Evolutionary conservation across 1,140 invertebrate species (phyloP), one percentile per base, ranked within the genome.

Genomic region (Drosophila funebris): DNA sequence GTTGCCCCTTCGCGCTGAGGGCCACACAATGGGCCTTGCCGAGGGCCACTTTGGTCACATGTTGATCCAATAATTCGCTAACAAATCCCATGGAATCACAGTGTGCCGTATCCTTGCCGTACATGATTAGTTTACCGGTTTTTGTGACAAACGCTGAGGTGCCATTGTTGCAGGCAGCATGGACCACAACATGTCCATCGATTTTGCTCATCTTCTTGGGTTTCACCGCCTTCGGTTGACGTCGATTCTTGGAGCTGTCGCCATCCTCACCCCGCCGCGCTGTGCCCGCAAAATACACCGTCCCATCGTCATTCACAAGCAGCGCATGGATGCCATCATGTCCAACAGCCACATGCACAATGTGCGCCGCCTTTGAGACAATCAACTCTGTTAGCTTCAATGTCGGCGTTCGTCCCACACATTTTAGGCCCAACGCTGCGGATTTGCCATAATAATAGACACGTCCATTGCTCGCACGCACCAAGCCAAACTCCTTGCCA

Each of bases 11-110:
- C 75, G 94, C 96, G 18, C 95, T 98, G 5, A 99, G 92, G 0
- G 95, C 96, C 1, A 98, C 96, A 48, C 96, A 96, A 91, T 99
- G 98, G 7, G 98, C 98, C 93, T 99, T 99, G 8, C 98, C 98
- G 46, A 99, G 93, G 0, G 97, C 95, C 7, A 99, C 96, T 92
- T 94, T 93, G 8, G 95, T 94, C n/a, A 98, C 93, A 70, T 95
- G 94, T 63, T 98, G 95, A 37, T 97, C 95, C 79, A 96, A 95
- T 37, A 99, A 92, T 62, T 95, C 95, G 1, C 93, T 93, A 6
- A 97, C 95, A 14, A 94, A 85, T 4, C 95, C 95, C 93, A 84
- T 64, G 20, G 94, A 93, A 93, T 99, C 97, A 90, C 96, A 96
- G 91, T 98, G 96, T 4, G 96, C 93, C 4, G 96, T 97, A 93